These are phyloP conservation scores for Pinctada fucata DNA, from an alignment of 2,888 invertebrate genomes.

Conservation along the genomic window DNA sequence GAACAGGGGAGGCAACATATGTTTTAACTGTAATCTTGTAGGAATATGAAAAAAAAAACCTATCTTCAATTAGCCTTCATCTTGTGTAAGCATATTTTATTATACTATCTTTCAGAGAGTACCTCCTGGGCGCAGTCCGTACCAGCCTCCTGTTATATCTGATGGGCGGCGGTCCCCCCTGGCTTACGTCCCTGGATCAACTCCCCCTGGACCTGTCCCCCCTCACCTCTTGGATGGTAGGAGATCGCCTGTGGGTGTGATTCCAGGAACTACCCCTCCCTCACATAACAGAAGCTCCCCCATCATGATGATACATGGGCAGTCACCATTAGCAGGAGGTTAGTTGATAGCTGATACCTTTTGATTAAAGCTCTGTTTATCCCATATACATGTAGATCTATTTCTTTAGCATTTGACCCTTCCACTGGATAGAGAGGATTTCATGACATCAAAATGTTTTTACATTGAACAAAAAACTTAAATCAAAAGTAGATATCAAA, in stretches of 20 bases:
- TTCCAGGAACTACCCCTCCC: conserved; percentile 24
- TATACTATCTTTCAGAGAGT: conserved; percentile 26
- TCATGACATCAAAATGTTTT: no score
- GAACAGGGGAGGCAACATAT: no score
- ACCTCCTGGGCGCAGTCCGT: conserved; percentile 32
- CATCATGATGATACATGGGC: conserved; percentile 13
- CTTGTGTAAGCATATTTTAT: not conserved
- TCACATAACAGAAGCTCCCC: conserved; percentile 26
- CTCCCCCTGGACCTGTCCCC: conserved; percentile 24
- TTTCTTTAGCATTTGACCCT: no score
- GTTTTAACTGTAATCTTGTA: no score
- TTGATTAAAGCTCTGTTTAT: no score
- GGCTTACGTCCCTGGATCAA: conserved; percentile 23
- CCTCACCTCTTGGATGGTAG: conserved; percentile 16
- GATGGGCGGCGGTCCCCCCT: conserved; percentile 44
- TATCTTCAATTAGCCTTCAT: no score
- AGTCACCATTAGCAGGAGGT: conserved; percentile 20
- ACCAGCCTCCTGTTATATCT: conserved; percentile 11
- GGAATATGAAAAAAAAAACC: no score
- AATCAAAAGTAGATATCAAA: no score
- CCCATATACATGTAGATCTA: no score
- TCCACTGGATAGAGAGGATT: no score
- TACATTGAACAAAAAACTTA: no score
- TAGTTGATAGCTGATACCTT: not conserved
- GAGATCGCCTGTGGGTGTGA: conserved; percentile 12